These are phyloP conservation scores for Azemiops feae DNA, from an alignment of 2,113 vertebrate species.

Conservation along the genomic window DNA sequence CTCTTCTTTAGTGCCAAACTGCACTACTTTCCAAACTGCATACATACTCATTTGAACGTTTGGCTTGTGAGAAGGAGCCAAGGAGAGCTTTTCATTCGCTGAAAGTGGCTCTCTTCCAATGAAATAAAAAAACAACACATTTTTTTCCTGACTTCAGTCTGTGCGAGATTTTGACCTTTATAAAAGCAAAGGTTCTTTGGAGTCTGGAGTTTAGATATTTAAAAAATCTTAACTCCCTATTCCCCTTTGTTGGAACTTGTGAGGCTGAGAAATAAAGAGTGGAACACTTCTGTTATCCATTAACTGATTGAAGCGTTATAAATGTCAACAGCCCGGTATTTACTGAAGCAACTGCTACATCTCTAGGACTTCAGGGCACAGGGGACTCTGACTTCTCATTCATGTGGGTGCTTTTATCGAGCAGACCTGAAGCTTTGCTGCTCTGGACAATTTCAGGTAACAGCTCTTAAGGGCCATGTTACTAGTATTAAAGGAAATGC, in stretches of 20 bases:
- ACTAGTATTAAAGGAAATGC: neutral
- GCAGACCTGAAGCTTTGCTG: neutral
- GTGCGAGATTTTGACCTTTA: neutral
- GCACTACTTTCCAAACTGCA: neutral
- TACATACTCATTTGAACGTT: neutral
- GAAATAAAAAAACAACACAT: neutral
- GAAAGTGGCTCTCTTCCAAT: neutral
- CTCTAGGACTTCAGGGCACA: rapidly evolving
- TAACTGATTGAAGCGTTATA: neutral
- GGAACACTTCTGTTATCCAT: neutral
- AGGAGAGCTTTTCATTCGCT: neutral
- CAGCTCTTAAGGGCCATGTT: neutral
- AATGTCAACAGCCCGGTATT: neutral
- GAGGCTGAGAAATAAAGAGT: rapidly evolving
- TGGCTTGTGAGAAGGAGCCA: neutral
- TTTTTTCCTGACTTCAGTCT: neutral
- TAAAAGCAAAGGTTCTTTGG: neutral
- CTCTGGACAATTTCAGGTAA: neutral
- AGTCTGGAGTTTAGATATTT: neutral
- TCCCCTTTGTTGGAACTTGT: rapidly evolving
- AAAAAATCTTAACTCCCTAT: neutral
- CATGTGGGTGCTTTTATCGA: neutral
- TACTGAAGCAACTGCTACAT: neutral
- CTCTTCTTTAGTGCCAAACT: neutral
- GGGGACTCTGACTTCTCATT: neutral